phyloP scores from a whole-genome alignment of 1,140 invertebrate species.

The Bradysia coprophila region DNA sequence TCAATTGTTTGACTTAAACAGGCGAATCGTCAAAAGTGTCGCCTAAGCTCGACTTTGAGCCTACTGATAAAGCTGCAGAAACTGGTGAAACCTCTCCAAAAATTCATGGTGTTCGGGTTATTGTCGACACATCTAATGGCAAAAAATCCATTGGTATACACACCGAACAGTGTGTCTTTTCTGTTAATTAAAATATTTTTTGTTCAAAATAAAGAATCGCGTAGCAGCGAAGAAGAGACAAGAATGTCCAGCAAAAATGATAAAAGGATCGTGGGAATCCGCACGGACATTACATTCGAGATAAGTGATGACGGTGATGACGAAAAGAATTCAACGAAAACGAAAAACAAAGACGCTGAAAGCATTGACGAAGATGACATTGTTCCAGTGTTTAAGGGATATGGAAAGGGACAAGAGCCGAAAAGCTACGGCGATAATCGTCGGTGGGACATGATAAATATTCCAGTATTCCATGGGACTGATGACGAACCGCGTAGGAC shows the following conservation, averaged over 20 bases:
- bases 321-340: constrained; percentile 1
- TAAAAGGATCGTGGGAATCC: constrained; percentile 23
- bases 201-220: constrained; percentile 10
- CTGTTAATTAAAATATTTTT: background rate
- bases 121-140: constrained; percentile 17
- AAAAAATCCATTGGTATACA: constrained; percentile 4
- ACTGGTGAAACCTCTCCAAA: constrained; percentile 9
- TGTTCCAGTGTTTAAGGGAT: constrained; percentile 20
- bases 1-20: no score
- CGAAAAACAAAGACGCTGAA: background rate
- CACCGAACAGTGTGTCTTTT: background rate
- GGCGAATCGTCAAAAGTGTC: background rate
- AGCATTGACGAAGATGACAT: constrained; percentile 13
- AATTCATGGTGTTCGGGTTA: constrained; percentile 23
- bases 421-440: background rate
- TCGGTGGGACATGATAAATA: background rate
- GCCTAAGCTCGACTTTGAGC: constrained; percentile 2
- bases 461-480: background rate
- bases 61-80: background rate
- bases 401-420: background rate
- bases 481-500: background rate
- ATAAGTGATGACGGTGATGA: constrained; percentile 18
- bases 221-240: background rate
- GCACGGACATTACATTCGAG: constrained; percentile 24
- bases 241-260: constrained; percentile 4